Evolutionary conservation across 2,797 vertebrate genomes (phyloP).

Genomic region (Acrossocheilus wenchowensis): DNA sequence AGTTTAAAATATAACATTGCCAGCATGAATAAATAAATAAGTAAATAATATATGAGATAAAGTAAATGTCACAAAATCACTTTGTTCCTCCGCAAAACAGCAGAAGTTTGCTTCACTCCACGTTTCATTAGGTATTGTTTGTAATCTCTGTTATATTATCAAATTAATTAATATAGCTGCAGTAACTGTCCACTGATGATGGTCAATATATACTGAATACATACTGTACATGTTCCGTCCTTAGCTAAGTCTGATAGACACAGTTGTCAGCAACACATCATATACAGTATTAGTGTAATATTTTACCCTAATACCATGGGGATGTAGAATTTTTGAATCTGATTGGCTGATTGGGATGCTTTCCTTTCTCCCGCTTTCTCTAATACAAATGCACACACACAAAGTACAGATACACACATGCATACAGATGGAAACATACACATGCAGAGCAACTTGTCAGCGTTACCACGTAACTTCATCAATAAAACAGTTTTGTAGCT

Average conservation of each 20-base stretch:
- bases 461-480: neutral
- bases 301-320: no score
- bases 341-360: neutral
- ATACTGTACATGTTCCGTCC: neutral
- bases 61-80: constrained; percentile 10
- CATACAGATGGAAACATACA: neutral
- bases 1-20: neutral
- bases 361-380: neutral
- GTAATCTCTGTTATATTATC: neutral
- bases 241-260: neutral
- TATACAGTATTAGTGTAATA: no score
- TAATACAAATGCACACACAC: neutral
- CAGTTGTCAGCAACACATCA: neutral
- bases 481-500: neutral
- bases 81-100: neutral
- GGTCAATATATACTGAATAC: neutral
- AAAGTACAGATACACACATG: neutral
- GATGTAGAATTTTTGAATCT: no score
- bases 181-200: neutral
- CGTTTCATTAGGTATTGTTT: neutral
- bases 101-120: neutral
- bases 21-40: neutral
- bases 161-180: neutral
- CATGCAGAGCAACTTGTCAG: neutral
- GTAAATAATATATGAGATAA: constrained; percentile 9